A percentile compares a stretch with the other conserved stretches of the same genome.
Conservation (phyloP, 2,888 invertebrate species). For the Mythimna impura region DNA sequence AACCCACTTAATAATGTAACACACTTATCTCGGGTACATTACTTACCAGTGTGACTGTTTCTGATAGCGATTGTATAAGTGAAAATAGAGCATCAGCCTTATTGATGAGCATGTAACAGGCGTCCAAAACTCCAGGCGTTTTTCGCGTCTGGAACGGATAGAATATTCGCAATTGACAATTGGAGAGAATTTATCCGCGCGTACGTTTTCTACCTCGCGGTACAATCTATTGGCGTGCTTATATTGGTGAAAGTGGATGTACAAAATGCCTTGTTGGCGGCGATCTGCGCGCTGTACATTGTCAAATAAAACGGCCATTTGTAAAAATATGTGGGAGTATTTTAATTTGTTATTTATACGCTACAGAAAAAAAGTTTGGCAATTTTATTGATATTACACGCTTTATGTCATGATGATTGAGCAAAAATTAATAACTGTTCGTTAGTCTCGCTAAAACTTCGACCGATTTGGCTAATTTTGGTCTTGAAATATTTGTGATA, state of each 20-base stretch:
- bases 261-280: slow-evolving; percentile 79
- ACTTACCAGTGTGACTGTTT: slow-evolving; percentile 34
- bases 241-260: slow-evolving; percentile 86
- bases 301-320: slow-evolving; percentile 70
- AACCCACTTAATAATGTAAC: slow-evolving; percentile 62
- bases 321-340: slow-evolving; percentile 63
- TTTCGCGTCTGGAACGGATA: slow-evolving; percentile 41
- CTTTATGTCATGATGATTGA: slow-evolving; percentile 61
- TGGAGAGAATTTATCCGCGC: slow-evolving; percentile 67
- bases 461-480: no score
- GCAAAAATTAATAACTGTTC: background rate
- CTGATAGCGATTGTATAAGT: slow-evolving; percentile 49
- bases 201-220: slow-evolving; percentile 76
- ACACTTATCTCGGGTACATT: slow-evolving; percentile 58
- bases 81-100: slow-evolving; percentile 43
- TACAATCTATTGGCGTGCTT: slow-evolving; percentile 83
- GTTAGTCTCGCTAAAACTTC: no score
- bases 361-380: slow-evolving; percentile 58
- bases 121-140: slow-evolving; percentile 18
- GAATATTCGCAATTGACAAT: slow-evolving; percentile 65
- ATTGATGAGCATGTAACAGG: slow-evolving; percentile 10
- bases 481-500: background rate
- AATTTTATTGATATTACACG: slow-evolving; percentile 63
- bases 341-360: slow-evolving; percentile 61
- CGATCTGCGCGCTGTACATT: slow-evolving; percentile 69